These are phyloP conservation scores for Terebella lapidaria DNA, from an alignment of 2,888 invertebrate species.

Conservation along the genomic window DNA sequence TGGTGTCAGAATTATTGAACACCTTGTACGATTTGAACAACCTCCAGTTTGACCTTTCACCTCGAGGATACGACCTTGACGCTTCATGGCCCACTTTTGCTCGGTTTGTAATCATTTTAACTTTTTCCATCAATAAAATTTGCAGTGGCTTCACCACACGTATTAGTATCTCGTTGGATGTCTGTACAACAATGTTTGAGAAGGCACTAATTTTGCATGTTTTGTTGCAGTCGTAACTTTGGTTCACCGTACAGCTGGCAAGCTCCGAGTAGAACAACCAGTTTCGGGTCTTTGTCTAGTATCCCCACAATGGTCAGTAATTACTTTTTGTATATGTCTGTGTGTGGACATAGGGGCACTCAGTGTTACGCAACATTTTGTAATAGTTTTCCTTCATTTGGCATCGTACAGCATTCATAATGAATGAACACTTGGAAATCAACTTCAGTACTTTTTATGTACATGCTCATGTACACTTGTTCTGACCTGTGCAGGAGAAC, in stretches of 20 bases:
- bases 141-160: no score
- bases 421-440: no score
- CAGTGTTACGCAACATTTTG: background rate
- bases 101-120: constrained; percentile 35
- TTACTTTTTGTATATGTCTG: background rate
- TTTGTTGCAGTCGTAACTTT: constrained; percentile 15
- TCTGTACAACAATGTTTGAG: no score
- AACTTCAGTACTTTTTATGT: no score
- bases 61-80: constrained; percentile 54
- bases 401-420: no score
- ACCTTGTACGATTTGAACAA: constrained; percentile 54
- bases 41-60: constrained; percentile 53
- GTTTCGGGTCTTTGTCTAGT: constrained; percentile 45
- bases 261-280: constrained; percentile 43
- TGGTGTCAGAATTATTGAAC: constrained; percentile 40
- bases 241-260: constrained; percentile 28
- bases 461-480: no score
- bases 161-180: no score
- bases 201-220: no score
- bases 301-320: constrained; percentile 16
- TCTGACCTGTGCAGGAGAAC: no score
- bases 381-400: no score
- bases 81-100: constrained; percentile 54
- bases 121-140: background rate
- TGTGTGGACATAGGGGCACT: no score